Evolutionary conservation across 2,113 vertebrate species (phyloP).

Genomic region (Antechinus stuartii): DNA sequence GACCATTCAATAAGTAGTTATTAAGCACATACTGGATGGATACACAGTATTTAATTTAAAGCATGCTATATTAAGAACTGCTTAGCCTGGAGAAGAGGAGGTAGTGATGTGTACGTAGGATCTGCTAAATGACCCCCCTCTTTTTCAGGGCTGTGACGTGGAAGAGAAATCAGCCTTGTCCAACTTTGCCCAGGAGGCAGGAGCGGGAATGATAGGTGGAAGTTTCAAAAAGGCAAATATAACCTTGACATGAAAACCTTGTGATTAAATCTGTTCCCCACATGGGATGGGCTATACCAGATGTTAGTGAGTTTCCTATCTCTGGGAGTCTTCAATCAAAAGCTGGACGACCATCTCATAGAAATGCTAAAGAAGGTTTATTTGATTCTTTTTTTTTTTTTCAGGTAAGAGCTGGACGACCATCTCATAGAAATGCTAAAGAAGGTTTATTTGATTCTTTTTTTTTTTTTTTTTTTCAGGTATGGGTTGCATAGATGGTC

Average conservation of each 20-base stretch:
- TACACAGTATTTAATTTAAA: neutral
- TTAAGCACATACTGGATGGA: too few relatives aligned
- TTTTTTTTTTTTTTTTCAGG: neutral
- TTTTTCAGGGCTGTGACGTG: neutral
- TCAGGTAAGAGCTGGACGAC: too few relatives aligned
- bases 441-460: too few relatives aligned
- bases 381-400: neutral
- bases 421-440: too few relatives aligned
- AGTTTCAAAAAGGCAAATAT: neutral
- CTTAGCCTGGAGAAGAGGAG: neutral
- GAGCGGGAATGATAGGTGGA: neutral
- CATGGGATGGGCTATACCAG: neutral
- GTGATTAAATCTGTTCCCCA: neutral
- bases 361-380: neutral
- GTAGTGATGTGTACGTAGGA: neutral
- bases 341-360: neutral
- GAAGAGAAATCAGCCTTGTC: neutral
- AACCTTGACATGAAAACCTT: neutral
- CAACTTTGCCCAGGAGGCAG: neutral
- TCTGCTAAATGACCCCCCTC: neutral
- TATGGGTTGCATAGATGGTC: neutral
- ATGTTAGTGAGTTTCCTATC: neutral
- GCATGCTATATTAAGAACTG: neutral
- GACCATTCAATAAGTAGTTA: neutral
- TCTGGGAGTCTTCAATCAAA: neutral